Evolutionary conservation across 1,140 invertebrate genomes (phyloP).

Genomic region (Ceratosolen fusciceps): DNA sequence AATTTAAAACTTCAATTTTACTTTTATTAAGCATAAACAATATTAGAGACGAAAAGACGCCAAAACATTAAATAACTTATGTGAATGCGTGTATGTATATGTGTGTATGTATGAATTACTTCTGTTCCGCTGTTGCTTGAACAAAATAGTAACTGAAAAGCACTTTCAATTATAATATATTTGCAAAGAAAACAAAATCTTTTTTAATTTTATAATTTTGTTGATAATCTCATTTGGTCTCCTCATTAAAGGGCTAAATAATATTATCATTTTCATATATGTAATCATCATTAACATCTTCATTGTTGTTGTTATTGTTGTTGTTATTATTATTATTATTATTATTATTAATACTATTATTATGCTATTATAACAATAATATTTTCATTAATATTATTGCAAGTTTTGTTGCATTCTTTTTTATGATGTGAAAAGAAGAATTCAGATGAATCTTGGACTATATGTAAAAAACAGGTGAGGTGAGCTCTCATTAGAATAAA

Average conservation of each 20-base stretch:
- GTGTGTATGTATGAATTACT: constrained; percentile 63
- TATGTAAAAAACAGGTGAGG: constrained; percentile 52
- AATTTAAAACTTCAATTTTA: constrained; percentile 56
- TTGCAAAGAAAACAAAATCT: constrained; percentile 62
- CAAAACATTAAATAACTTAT: constrained; percentile 68
- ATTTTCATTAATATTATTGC: constrained; percentile 47
- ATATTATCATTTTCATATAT: constrained; percentile 34
- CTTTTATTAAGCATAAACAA: constrained; percentile 56
- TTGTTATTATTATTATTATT: constrained; percentile 47
- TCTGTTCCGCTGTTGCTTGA: constrained; percentile 66
- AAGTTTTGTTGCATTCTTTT: constrained; percentile 47
- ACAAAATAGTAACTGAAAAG: constrained; percentile 46
- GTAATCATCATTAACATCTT: not conserved
- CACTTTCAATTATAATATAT: constrained; percentile 65
- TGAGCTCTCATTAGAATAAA: constrained; percentile 53
- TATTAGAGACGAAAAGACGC: constrained; percentile 59
- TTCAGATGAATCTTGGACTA: constrained; percentile 53
- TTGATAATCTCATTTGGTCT: constrained; percentile 55
- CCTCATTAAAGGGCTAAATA: constrained; percentile 54
- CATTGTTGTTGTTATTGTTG: constrained; percentile 16
- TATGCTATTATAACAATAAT: constrained; percentile 52
- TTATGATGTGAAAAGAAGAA: constrained; percentile 53
- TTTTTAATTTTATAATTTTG: constrained; percentile 67
- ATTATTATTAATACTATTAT: constrained; percentile 53
- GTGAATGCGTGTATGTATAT: constrained; percentile 67